phyloP scores from a whole-genome alignment of 2,888 invertebrate genomes.

The Selenia dentaria region DNA sequence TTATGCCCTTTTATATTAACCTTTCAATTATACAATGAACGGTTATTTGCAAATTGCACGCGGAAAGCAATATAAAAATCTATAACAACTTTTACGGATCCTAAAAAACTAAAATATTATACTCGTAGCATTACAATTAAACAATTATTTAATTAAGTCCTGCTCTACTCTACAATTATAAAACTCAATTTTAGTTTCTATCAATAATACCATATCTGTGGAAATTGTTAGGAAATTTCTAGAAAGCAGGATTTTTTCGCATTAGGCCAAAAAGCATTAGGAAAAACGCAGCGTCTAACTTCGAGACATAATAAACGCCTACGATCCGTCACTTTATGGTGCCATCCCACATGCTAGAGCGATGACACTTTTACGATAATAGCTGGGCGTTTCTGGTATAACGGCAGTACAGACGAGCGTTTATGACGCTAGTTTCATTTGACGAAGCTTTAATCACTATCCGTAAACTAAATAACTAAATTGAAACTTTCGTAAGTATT shows the following conservation, averaged over 20 bases:
- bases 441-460: neutral
- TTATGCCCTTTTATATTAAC: too few relatives aligned
- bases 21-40: too few relatives aligned
- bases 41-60: too few relatives aligned
- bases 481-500: too few relatives aligned
- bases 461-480: too few relatives aligned
- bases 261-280: too few relatives aligned
- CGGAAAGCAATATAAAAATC: too few relatives aligned
- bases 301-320: constrained; percentile 45
- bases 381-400: constrained; percentile 46
- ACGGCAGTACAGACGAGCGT: constrained; percentile 41
- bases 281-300: constrained; percentile 38
- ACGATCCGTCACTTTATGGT: constrained; percentile 54
- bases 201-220: neutral
- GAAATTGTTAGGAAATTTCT: too few relatives aligned
- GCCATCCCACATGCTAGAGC: constrained; percentile 52
- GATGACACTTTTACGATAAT: constrained; percentile 69
- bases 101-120: too few relatives aligned
- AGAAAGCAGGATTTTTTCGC: constrained; percentile 13
- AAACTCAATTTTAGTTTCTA: neutral
- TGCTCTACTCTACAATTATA: neutral
- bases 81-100: too few relatives aligned
- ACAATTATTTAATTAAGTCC: neutral
- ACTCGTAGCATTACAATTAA: too few relatives aligned
- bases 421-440: neutral